Conservation (phyloP, 2,113 vertebrate genomes). For the Tympanuchus pallidicinctus region DNA sequence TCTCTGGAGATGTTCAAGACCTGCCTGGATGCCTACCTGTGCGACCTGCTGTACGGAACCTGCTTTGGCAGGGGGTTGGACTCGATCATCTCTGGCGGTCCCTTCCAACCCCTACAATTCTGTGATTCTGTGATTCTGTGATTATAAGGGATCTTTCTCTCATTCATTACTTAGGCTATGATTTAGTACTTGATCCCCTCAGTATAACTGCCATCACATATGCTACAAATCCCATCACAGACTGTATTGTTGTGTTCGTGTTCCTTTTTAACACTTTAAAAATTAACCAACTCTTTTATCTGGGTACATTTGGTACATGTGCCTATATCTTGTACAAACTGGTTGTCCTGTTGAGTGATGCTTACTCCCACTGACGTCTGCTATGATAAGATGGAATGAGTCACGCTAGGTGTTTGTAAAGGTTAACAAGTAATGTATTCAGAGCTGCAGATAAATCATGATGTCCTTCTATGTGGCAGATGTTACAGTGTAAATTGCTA, state of each 20-base stretch:
- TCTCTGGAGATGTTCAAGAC: too few species aligned
- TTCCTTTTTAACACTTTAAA: slow-evolving; percentile 8
- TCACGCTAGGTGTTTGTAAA: slow-evolving; percentile 71
- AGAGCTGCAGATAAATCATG: slow-evolving; percentile 54
- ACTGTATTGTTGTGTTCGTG: background rate
- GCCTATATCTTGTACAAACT: slow-evolving; percentile 28
- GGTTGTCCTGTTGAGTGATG: slow-evolving; percentile 60
- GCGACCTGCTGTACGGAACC: too few species aligned
- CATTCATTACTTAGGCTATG: background rate
- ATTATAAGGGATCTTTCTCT: background rate
- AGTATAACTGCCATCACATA: background rate
- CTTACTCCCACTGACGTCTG: slow-evolving; percentile 66
- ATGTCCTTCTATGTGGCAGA: slow-evolving; percentile 52
- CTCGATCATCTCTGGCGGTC: too few species aligned
- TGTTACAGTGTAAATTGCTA: slow-evolving; percentile 33
- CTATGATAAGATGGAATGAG: slow-evolving; percentile 70
- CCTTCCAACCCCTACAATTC: too few species aligned
- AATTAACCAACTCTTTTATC: slow-evolving; percentile 33
- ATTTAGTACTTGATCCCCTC: background rate
- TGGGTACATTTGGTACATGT: slow-evolving; percentile 22
- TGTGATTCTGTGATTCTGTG: too few species aligned
- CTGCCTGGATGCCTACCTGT: too few species aligned
- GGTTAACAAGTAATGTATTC: slow-evolving; percentile 72
- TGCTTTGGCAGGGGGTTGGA: too few species aligned
- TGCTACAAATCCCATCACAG: background rate